These are phyloP conservation scores for Tachypleus tridentatus DNA, from an alignment of 1,140 invertebrate genomes.

Conservation along the genomic window DNA sequence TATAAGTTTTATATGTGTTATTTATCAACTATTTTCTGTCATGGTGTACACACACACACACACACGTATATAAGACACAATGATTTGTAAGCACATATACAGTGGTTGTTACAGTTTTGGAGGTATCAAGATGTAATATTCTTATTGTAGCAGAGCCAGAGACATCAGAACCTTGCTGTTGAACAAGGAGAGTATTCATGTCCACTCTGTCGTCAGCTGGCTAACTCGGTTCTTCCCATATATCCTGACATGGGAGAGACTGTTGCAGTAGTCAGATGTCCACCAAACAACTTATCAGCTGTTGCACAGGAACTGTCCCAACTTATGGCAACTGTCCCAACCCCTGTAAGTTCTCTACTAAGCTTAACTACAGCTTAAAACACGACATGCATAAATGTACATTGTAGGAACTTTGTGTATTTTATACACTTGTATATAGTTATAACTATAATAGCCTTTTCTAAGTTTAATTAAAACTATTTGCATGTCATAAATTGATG, in stretches of 20 bases:
- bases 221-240: slow-evolving; percentile 81
- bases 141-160: slow-evolving; percentile 12
- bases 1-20: no score
- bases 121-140: no score
- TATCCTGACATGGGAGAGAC: slow-evolving; percentile 60
- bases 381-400: no score
- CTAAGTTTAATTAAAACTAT: no score
- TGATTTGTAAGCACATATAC: no score
- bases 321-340: slow-evolving; percentile 7
- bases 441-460: no score
- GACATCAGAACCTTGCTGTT: slow-evolving; percentile 28
- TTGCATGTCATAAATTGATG: no score
- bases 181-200: slow-evolving; percentile 78
- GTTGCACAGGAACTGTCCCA: slow-evolving; percentile 18
- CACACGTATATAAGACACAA: no score
- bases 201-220: slow-evolving; percentile 82
- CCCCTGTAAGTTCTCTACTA: slow-evolving; percentile 9
- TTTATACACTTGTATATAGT: no score
- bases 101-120: no score
- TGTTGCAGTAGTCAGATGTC: slow-evolving; percentile 43
- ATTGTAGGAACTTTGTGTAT: no score
- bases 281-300: slow-evolving; percentile 34
- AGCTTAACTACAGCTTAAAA: neutral
- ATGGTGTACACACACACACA: neutral
- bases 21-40: no score